A percentile compares a stretch with the other conserved stretches of the same genome.
Evolutionary conservation across 2,113 vertebrate species (phyloP).

Genomic region (Oryzias curvinotus): DNA sequence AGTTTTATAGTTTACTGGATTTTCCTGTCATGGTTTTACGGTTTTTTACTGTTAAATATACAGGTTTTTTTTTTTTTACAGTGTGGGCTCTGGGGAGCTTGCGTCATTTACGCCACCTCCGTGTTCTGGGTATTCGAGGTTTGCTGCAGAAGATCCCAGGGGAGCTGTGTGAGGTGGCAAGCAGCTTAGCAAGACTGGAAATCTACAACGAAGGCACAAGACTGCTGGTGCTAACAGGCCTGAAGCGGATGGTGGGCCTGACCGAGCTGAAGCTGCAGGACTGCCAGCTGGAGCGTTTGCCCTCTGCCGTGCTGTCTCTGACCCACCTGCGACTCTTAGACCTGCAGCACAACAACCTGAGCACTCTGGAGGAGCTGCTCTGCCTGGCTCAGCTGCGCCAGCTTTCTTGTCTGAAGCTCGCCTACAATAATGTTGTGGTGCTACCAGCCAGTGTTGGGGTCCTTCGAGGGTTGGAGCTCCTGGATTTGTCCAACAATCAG

Average conservation of each 20-base stretch:
- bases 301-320: conserved; percentile 68
- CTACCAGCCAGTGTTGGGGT: conserved; percentile 68
- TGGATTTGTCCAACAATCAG: conserved; percentile 77
- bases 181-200: conserved; percentile 68
- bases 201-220: conserved; percentile 75
- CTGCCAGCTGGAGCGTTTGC: conserved; percentile 78
- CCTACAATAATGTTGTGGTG: conserved; percentile 67
- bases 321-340: conserved; percentile 69
- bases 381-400: conserved; percentile 71
- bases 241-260: conserved; percentile 68
- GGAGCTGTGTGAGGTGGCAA: conserved; percentile 71
- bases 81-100: conserved; percentile 73
- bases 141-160: conserved; percentile 69
- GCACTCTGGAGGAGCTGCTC: conserved; percentile 74
- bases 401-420: conserved; percentile 73
- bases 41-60: too few relatives aligned
- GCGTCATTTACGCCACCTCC: conserved; percentile 69
- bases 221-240: conserved; percentile 67
- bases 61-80: too few relatives aligned
- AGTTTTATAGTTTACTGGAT: too few relatives aligned
- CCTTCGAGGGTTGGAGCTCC: conserved; percentile 71
- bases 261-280: conserved; percentile 72
- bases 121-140: conserved; percentile 65
- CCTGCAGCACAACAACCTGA: conserved; percentile 73
- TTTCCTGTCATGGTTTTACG: too few relatives aligned